Evolutionary conservation across 2,113 vertebrate genomes (phyloP).

Genomic region (Dissostichus mawsoni): DNA sequence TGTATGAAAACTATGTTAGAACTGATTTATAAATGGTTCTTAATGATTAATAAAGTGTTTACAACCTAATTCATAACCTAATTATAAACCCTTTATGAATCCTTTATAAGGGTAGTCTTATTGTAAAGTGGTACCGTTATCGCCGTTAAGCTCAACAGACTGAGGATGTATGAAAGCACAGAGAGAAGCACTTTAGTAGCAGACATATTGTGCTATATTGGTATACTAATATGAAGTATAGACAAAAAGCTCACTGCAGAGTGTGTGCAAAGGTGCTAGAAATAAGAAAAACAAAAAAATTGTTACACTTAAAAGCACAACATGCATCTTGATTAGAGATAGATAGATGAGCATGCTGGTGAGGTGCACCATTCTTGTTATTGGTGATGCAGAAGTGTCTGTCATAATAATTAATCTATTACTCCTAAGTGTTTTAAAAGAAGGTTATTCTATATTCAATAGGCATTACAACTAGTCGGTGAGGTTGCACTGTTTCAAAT

Average conservation of each 20-base stretch:
- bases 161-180: neutral
- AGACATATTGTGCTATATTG: neutral
- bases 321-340: neutral
- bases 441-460: neutral
- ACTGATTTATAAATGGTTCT: no score
- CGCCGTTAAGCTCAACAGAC: constrained; percentile 24
- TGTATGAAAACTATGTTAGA: no score
- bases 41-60: no score
- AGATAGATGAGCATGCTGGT: neutral
- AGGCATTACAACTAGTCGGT: neutral
- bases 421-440: neutral
- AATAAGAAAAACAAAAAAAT: neutral
- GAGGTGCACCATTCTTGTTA: neutral
- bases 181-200: constrained; percentile 9
- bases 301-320: neutral
- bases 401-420: neutral
- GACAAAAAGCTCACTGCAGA: neutral
- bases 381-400: neutral
- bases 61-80: no score
- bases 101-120: no score
- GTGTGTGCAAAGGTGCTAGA: neutral
- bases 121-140: no score
- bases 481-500: neutral
- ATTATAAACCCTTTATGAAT: no score
- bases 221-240: constrained; percentile 5